These are phyloP conservation scores for Gallinago stenura DNA, from an alignment of 2,797 vertebrate genomes.

Conservation along the genomic window DNA sequence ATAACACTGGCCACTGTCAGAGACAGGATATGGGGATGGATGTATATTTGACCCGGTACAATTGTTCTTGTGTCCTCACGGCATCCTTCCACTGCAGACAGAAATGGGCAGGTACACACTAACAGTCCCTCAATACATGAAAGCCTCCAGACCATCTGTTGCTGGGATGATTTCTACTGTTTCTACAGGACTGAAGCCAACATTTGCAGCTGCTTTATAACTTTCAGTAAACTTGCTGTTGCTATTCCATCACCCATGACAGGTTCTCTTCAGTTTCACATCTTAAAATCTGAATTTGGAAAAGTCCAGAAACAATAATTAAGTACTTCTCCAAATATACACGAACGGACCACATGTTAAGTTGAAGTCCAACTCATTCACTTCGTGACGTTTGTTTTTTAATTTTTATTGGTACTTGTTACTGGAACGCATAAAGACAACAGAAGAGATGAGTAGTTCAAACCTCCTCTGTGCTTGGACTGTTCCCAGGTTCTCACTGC, in stretches of 20 bases:
- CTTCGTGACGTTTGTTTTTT: not conserved
- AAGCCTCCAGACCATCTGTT: not conserved
- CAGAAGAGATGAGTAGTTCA: not conserved
- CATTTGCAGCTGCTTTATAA: slow-evolving; percentile 31
- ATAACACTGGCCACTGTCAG: not conserved
- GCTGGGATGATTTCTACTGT: not conserved
- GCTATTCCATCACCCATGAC: not conserved
- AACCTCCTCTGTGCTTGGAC: not conserved
- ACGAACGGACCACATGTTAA: fast-evolving
- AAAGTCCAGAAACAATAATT: not conserved
- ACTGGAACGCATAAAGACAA: not conserved
- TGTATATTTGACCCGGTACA: not conserved
- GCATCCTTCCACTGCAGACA: not conserved
- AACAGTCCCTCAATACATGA: not conserved
- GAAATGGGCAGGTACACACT: not conserved
- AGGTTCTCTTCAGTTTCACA: not conserved
- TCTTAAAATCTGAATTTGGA: not conserved
- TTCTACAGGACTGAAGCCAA: slow-evolving; percentile 36
- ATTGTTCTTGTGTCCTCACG: not conserved
- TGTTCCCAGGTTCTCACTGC: not conserved
- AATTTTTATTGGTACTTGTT: not conserved
- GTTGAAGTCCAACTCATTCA: not conserved
- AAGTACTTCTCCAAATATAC: not conserved
- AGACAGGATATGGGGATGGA: not conserved
- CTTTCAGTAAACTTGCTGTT: not conserved